Percentiles rank a stretch among this genome's conserved stretches.
Conservation (phyloP, 1,140 invertebrate species). For the Cyphomyrmex costatus region DNA sequence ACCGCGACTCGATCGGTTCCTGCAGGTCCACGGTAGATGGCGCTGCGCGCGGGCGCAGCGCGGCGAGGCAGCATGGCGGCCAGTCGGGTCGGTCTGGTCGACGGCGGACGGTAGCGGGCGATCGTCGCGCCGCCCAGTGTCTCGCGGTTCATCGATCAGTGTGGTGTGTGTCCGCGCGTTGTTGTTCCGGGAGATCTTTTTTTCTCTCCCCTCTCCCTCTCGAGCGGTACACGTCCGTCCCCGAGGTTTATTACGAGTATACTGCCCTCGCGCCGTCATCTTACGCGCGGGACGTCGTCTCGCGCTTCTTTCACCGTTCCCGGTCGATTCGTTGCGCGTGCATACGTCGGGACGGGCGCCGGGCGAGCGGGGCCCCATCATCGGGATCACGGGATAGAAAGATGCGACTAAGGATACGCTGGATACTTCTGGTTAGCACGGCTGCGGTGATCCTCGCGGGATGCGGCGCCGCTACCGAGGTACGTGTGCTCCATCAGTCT, state of each 20-base stretch:
- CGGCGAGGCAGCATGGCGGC: constrained; percentile 57
- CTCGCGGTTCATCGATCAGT: constrained; percentile 83
- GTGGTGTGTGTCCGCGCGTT: constrained; percentile 82
- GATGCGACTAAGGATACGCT: constrained; percentile 83
- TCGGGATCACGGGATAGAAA: constrained; percentile 60
- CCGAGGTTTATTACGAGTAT: constrained; percentile 1
- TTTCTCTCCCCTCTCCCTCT: constrained; percentile 43
- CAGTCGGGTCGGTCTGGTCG: constrained; percentile 31
- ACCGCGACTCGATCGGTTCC: too few relatives aligned
- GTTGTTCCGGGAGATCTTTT: constrained; percentile 80
- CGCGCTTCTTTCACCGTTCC: neutral
- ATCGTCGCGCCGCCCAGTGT: constrained; percentile 82
- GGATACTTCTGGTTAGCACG: constrained; percentile 77
- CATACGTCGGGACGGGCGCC: constrained; percentile 43
- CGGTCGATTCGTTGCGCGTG: constrained; percentile 59
- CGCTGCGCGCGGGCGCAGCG: neutral
- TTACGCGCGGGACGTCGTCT: constrained; percentile 2
- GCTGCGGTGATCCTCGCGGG: constrained; percentile 74
- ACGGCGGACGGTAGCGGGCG: constrained; percentile 67
- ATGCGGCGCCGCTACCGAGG: constrained; percentile 81
- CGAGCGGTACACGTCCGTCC: constrained; percentile 71
- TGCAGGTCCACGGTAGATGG: neutral
- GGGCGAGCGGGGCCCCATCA: constrained; percentile 65
- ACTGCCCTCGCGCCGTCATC: constrained; percentile 47
- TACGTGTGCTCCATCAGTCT: constrained; percentile 58